Conservation (phyloP, 2,797 vertebrate genomes). For the Takifugu rubripes region DNA sequence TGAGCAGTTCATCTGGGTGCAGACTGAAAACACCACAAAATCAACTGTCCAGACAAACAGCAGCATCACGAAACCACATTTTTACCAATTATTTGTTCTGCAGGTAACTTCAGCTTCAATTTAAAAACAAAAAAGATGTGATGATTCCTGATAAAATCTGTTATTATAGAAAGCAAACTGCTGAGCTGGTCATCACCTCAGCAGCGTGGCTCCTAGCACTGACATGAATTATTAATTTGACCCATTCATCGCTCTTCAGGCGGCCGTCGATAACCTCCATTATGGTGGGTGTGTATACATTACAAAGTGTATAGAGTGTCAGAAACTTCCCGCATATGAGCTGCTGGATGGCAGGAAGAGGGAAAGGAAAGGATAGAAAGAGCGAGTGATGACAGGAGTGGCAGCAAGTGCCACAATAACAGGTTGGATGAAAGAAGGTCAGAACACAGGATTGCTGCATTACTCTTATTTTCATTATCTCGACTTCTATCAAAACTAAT, state of each 20-base stretch:
- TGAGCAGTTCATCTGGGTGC: no score
- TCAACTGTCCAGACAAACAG: no score
- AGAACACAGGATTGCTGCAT: no score
- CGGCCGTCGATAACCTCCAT: constrained; percentile 71
- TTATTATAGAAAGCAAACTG: constrained; percentile 18
- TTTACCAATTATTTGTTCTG: no score
- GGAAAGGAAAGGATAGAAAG: constrained; percentile 23
- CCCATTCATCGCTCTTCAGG: constrained; percentile 68
- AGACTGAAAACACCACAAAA: no score
- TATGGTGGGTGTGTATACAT: constrained; percentile 73
- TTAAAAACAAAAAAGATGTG: no score
- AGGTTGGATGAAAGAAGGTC: neutral
- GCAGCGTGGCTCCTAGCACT: constrained; percentile 48
- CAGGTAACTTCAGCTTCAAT: no score
- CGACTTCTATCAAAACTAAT: no score
- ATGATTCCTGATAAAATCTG: neutral
- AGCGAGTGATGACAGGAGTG: constrained; percentile 52
- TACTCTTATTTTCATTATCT: no score
- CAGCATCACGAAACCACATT: no score
- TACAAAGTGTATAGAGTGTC: constrained; percentile 77
- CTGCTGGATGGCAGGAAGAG: constrained; percentile 62
- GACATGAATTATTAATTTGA: constrained; percentile 76
- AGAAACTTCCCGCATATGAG: constrained; percentile 68
- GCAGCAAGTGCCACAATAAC: constrained; percentile 39
- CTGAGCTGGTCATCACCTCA: constrained; percentile 42